Conservation (phyloP, 2,888 invertebrate genomes). For the Standfussiana lucernea region DNA sequence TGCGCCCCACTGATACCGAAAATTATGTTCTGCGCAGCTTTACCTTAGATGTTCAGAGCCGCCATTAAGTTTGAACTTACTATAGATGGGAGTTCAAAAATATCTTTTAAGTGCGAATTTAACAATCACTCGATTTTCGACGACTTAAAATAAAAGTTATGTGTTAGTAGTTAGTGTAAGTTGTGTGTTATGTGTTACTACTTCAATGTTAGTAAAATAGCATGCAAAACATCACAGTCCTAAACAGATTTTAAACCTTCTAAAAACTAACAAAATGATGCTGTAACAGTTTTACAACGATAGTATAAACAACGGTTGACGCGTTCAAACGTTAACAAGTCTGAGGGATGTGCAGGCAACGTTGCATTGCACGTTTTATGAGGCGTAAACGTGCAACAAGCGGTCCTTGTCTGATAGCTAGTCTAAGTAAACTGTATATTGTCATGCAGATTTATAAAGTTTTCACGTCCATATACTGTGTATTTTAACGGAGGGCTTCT, state of each 20-base stretch:
- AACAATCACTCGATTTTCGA: neutral
- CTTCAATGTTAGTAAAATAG: neutral
- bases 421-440: slow-evolving; percentile 35
- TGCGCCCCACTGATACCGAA: neutral
- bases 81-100: neutral
- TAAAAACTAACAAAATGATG: slow-evolving; percentile 16
- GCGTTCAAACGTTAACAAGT: slow-evolving; percentile 45
- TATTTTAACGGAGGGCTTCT: neutral
- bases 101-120: neutral
- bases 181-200: no score
- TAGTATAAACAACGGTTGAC: slow-evolving; percentile 27
- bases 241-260: neutral
- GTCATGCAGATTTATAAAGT: slow-evolving; percentile 20
- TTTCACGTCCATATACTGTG: neutral
- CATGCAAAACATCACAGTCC: neutral
- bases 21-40: neutral
- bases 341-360: slow-evolving; percentile 43
- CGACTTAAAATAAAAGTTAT: neutral
- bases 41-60: neutral
- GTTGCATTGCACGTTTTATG: slow-evolving; percentile 53
- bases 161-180: no score
- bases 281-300: slow-evolving; percentile 24
- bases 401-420: slow-evolving; percentile 27
- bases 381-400: slow-evolving; percentile 53
- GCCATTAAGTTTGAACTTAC: neutral